Percentiles rank a stretch among this genome's conserved stretches.
Evolutionary conservation across 1,140 invertebrate species (phyloP).

Genomic region (Prorops nasuta): DNA sequence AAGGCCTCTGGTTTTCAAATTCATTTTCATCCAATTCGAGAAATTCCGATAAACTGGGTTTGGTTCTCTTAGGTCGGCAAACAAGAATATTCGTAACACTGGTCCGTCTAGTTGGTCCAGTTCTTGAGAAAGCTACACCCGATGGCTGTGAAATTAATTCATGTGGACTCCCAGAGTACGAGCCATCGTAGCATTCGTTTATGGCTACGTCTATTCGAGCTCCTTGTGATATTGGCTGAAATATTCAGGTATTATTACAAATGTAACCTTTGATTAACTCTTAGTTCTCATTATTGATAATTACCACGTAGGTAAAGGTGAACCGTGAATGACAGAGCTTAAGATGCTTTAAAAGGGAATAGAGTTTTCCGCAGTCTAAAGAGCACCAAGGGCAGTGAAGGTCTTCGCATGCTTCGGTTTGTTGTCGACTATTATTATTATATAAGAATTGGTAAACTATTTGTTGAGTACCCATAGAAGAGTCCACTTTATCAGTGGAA

Average conservation of each 20-base stretch:
- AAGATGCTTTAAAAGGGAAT: constrained; percentile 88
- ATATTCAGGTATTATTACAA: too few species aligned
- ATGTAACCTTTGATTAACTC: too few species aligned
- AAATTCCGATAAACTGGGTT: constrained; percentile 79
- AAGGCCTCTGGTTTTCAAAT: constrained; percentile 76
- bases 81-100: constrained; percentile 87
- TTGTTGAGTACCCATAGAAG: constrained; percentile 56
- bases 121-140: constrained; percentile 67
- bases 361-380: constrained; percentile 82
- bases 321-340: constrained; percentile 92
- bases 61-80: constrained; percentile 74
- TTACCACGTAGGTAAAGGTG: constrained; percentile 87
- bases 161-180: constrained; percentile 92
- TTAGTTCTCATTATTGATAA: constrained; percentile 35
- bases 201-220: constrained; percentile 92
- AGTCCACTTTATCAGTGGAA: constrained; percentile 39
- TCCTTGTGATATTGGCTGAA: constrained; percentile 76
- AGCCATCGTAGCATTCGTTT: constrained; percentile 93
- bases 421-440: constrained; percentile 91
- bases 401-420: constrained; percentile 91
- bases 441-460: constrained; percentile 96
- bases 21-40: constrained; percentile 79
- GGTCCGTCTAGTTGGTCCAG: constrained; percentile 81
- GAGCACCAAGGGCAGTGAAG: constrained; percentile 94
- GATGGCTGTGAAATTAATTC: constrained; percentile 76